Evolutionary conservation across 2,797 vertebrate genomes (phyloP), one percentile per base, ranked within the genome.

Genomic region (Falco rusticolus): DNA sequence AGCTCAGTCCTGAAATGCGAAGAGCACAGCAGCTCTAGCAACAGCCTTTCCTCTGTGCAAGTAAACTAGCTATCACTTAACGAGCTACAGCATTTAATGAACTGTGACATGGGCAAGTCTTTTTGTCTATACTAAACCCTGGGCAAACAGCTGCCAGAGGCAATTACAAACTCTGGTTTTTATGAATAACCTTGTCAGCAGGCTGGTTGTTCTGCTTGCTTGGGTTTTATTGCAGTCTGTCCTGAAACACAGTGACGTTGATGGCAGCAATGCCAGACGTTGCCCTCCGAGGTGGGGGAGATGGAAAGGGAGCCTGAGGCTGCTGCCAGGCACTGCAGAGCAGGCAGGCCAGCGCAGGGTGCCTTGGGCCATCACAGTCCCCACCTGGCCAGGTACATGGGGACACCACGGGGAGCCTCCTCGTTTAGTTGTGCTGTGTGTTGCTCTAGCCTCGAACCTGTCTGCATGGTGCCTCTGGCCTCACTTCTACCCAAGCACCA

Each of bases 241-340:
- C 57, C 74, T 59, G 61, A 75, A 31, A 53, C 10, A 2, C 0
- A 2, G 74, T 19, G 50, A 51, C 1, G 0, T 1, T 57, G 65
- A 37, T 1, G 3, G 37, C 47, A 39, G 53, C 0, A 0, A 16
- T 1, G 13, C 41, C 22, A 60, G 41, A 45, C 53, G 1, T 33
- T 29, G 71, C 18, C 9, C 18, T 66, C 25, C 0, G 0, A 53
- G 18, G 43, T 13, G 9, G 26, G 18, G 13, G 17, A 66, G 18
- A 26, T 26, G 29, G 34, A 51, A 77, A 31, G 39, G n/a, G 59
- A 87, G 19, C 37, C 33, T 16, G 2, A 47, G 29, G 33, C 66
- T 21, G 18, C 60, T 37, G 34, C 31, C 34, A 33, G 13, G 34
- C 69, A 13, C 41, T 21, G 41, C 45, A n/a, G 33, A n/a, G 17